Base-by-base conservation (phyloP, 2,797 vertebrate genomes). In the Catostomus latipinnis region DNA sequence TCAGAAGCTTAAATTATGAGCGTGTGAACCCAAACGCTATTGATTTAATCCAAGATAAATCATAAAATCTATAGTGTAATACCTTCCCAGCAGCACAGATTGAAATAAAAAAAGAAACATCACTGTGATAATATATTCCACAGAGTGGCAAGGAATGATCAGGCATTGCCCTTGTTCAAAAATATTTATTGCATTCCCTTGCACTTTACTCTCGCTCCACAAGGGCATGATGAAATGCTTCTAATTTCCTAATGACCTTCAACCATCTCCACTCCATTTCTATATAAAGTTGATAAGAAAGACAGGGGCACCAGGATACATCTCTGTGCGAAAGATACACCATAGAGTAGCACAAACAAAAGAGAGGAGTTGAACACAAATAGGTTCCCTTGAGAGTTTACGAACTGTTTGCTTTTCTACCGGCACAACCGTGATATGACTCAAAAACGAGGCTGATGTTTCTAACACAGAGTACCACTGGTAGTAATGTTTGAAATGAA, bases 201-300 rank as follows among this genome's bases (percentile, higher is more conserved):
- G 84, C 80, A 68, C 71, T 80, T 84, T 81, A 84, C 87, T 85
- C 84, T 82, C 34, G 4, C 87, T 84, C 88, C 85, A 87, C 85
- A 88, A 70, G 86, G 74, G 89, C 84, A 75, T 86, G 86, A 89
- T 88, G 87, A 91, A 90, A 91, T 81, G 75, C 88, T 70, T 91
- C 86, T 87, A 88, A 86, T 91, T 90, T 88, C 83, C 83, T 85
- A 84, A 83, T 87, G 89, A 93, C 92, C 93, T 91, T 92, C 89
- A 88, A 78, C 78, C 61, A 7, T 63, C 83, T 87, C 81, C 84
- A 81, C 63, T 84, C 73, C 56, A 16, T 77, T 72, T 56, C 70
- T 4, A 77, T 80, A 79, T 82, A 68, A 75, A 6, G 8, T 67
- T 43, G 81, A 16, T 75, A 84, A 86, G 85, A 86, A 88, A 76